phyloP scores from a whole-genome alignment of 2,797 vertebrate species.

The Melopsittacus undulatus region DNA sequence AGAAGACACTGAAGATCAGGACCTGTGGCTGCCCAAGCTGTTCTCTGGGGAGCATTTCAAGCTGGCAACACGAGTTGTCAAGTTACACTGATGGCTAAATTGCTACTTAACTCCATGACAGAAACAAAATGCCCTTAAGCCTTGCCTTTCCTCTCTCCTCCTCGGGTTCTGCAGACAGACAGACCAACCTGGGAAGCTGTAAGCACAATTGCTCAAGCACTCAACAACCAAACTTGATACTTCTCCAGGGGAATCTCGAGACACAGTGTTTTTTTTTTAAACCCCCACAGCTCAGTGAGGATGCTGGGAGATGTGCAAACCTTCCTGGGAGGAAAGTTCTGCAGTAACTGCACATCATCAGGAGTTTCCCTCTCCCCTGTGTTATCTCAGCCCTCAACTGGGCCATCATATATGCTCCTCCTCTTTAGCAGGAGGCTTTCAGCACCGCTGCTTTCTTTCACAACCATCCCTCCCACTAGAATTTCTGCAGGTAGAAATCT shows the following conservation, averaged over 20 bases:
- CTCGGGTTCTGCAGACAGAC: not conserved
- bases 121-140: not conserved
- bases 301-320: not conserved
- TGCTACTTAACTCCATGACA: not conserved
- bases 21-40: not conserved
- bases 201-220: not conserved
- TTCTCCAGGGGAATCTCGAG: not conserved
- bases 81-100: not conserved
- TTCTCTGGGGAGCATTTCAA: not conserved
- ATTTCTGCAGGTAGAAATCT: conserved; percentile 13
- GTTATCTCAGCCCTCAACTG: not conserved
- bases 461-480: not conserved
- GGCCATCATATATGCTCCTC: not conserved
- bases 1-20: not conserved
- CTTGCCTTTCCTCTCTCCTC: not conserved
- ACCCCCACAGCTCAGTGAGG: not conserved
- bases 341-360: not conserved
- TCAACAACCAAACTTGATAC: not conserved
- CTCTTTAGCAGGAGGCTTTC: conserved; percentile 4
- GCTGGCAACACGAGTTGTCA: not conserved
- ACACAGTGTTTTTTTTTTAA: not conserved
- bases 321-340: not conserved
- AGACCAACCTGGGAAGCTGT: not conserved
- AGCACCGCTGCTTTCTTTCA: not conserved
- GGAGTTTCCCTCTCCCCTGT: not conserved